Evolutionary conservation across 2,113 vertebrate species (phyloP).

Genomic region (Mus pahari): DNA sequence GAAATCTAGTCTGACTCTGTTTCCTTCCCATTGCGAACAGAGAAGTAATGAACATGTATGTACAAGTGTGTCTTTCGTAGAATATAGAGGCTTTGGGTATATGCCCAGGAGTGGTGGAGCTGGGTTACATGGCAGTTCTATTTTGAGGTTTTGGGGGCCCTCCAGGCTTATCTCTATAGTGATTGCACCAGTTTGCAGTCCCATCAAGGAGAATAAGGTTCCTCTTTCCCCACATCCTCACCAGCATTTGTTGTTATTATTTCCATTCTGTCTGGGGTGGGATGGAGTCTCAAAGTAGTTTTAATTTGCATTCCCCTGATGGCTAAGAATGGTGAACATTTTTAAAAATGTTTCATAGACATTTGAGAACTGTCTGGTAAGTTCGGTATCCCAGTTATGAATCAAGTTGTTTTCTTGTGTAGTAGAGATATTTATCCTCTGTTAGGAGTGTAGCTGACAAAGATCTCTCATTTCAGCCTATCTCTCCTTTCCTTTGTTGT

Average conservation of each 20-base stretch:
- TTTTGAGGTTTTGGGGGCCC: not conserved
- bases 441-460: not conserved
- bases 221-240: not conserved
- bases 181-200: not conserved
- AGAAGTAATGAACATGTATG: not conserved
- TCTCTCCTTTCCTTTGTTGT: not conserved
- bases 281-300: not conserved
- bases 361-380: not conserved
- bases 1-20: not conserved
- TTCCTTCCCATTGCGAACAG: not conserved
- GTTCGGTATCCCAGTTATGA: not conserved
- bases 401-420: not conserved
- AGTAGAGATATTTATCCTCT: not conserved
- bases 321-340: not conserved
- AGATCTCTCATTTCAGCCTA: not conserved
- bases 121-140: not conserved
- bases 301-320: not conserved
- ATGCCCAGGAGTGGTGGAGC: not conserved
- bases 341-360: not conserved
- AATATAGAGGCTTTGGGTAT: not conserved
- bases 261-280: not conserved
- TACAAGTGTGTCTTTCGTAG: not conserved
- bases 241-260: not conserved
- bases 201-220: not conserved
- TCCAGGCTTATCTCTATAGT: not conserved